phyloP scores from a whole-genome alignment of 2,797 vertebrate genomes.

The Sparus aurata region DNA sequence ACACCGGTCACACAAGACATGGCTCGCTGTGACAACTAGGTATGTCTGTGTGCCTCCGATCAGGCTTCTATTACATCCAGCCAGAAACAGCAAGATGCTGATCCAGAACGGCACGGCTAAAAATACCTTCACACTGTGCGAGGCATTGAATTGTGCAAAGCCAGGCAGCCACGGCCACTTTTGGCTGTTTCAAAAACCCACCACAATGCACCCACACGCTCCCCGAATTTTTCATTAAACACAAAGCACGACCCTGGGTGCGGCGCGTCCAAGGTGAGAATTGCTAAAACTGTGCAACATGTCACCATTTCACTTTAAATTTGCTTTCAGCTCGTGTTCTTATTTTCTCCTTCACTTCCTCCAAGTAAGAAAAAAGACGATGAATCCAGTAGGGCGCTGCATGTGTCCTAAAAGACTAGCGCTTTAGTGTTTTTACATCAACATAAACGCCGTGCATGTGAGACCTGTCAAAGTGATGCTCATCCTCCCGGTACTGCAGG shows the following conservation, averaged over 20 bases:
- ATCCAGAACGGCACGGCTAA: constrained; percentile 48
- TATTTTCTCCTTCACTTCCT: constrained; percentile 27
- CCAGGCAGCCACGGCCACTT: constrained; percentile 35
- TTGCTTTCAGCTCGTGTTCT: constrained; percentile 13
- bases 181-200: constrained; percentile 30
- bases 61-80: constrained; percentile 38
- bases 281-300: constrained; percentile 22
- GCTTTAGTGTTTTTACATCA: constrained; percentile 33
- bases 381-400: constrained; percentile 27
- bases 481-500: constrained; percentile 29
- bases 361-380: constrained; percentile 3
- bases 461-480: constrained; percentile 47
- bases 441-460: constrained; percentile 10
- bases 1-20: constrained; percentile 50
- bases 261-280: constrained; percentile 5
- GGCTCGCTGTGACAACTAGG: constrained; percentile 48
- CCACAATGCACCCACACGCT: constrained; percentile 14
- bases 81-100: constrained; percentile 54
- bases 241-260: constrained; percentile 10
- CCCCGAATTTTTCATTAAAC: not conserved
- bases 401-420: constrained; percentile 20
- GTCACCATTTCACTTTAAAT: constrained; percentile 33
- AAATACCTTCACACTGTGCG: constrained; percentile 55
- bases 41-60: constrained; percentile 31
- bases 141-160: constrained; percentile 44